Percentiles rank a stretch among this genome's conserved stretches.
These are phyloP conservation scores for Ambastaia sidthimunki DNA, from an alignment of 2,797 vertebrate species.

Conservation along the genomic window DNA sequence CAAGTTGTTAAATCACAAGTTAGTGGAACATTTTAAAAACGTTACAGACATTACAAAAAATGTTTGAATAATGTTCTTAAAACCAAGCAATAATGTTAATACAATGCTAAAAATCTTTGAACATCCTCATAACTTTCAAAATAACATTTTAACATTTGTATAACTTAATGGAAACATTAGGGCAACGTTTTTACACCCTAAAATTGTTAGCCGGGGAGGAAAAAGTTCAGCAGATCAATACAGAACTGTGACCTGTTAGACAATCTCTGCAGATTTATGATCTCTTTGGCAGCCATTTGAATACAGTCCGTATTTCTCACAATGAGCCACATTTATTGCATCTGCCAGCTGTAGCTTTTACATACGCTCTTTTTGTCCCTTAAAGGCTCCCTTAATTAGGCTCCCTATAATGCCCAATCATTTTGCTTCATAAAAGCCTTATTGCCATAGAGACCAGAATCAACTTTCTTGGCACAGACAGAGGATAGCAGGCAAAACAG, in stretches of 20 bases:
- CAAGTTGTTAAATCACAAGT: too few relatives aligned
- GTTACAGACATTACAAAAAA: too few relatives aligned
- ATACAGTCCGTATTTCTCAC: conserved; percentile 66
- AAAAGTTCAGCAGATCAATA: conserved; percentile 43
- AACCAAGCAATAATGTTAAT: too few relatives aligned
- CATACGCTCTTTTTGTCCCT: conserved; percentile 79
- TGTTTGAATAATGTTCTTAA: too few relatives aligned
- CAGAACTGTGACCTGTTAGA: not conserved
- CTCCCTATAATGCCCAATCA: conserved; percentile 67
- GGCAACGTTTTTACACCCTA: not conserved
- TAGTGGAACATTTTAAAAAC: too few relatives aligned
- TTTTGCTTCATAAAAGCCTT: conserved; percentile 63
- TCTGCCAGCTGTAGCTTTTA: conserved; percentile 66
- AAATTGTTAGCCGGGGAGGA: not conserved
- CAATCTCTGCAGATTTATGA: conserved; percentile 52
- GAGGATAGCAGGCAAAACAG: not conserved
- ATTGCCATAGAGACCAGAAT: conserved; percentile 66
- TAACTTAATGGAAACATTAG: not conserved
- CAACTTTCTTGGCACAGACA: conserved; percentile 22
- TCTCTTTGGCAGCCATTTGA: conserved; percentile 59
- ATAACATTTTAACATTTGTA: too few relatives aligned
- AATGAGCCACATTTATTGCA: conserved; percentile 72
- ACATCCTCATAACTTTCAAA: too few relatives aligned
- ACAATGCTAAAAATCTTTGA: too few relatives aligned
- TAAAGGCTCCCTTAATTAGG: conserved; percentile 77